Percentiles rank a stretch among this genome's conserved stretches.
Evolutionary conservation across 2,888 invertebrate species (phyloP).

Genomic region (Stenodera caucasica): DNA sequence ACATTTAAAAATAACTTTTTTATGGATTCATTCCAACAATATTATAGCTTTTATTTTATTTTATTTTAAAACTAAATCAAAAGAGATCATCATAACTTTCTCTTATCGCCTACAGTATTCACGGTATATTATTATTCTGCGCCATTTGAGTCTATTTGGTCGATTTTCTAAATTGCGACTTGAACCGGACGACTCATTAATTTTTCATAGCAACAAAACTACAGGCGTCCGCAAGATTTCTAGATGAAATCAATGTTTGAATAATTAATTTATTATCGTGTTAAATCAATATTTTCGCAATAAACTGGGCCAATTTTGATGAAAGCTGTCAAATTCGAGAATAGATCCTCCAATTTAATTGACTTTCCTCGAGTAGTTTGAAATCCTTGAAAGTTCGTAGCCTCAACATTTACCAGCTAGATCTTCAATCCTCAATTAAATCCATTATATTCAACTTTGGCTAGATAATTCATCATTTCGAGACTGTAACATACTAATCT

Average conservation of each 20-base stretch:
- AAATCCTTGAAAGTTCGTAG: too few relatives aligned
- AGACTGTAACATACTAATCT: background rate
- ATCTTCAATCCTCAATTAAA: too few relatives aligned
- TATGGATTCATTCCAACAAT: slow-evolving; percentile 11
- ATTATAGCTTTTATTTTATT: slow-evolving; percentile 3
- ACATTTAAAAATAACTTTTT: background rate
- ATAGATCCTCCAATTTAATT: too few relatives aligned
- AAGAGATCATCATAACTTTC: slow-evolving; percentile 47
- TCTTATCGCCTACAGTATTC: slow-evolving; percentile 42
- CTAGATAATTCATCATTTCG: too few relatives aligned
- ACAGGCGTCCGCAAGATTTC: background rate
- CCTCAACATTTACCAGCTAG: too few relatives aligned
- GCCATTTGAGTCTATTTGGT: slow-evolving; percentile 30
- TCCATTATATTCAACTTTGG: too few relatives aligned
- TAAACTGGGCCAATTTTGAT: too few relatives aligned
- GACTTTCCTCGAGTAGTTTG: too few relatives aligned
- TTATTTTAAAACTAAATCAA: slow-evolving; percentile 36
- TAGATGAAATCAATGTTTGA: background rate
- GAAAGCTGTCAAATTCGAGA: too few relatives aligned
- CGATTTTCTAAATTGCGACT: slow-evolving; percentile 25
- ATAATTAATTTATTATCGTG: too few relatives aligned
- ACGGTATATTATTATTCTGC: slow-evolving; percentile 39
- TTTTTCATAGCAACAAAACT: slow-evolving; percentile 16
- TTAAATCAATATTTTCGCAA: too few relatives aligned
- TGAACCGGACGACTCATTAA: slow-evolving; percentile 32